Percentiles rank a stretch among this genome's conserved stretches.
These are phyloP conservation scores for Dermatemys mawii DNA, from an alignment of 2,113 vertebrate species.

Conservation along the genomic window DNA sequence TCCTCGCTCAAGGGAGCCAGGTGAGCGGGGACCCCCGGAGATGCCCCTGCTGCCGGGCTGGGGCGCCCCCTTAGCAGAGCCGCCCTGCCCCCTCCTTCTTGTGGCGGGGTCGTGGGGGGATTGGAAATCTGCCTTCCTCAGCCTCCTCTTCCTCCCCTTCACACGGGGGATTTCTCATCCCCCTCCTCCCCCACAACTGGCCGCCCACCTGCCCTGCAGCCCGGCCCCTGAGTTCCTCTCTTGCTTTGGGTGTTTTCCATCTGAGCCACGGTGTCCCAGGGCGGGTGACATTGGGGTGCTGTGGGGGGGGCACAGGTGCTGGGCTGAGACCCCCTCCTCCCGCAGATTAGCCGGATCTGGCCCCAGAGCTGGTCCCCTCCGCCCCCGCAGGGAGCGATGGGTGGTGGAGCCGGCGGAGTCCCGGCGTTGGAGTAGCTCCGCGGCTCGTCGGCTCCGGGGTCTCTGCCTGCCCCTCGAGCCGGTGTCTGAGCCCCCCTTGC, in stretches of 20 bases:
- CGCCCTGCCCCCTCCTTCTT: no score
- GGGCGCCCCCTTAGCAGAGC: no score
- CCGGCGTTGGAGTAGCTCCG: no score
- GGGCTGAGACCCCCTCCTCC: not conserved
- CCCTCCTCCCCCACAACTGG: not conserved
- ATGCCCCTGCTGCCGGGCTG: not conserved
- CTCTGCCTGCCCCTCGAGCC: not conserved
- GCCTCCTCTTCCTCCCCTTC: not conserved
- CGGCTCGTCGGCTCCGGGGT: not conserved
- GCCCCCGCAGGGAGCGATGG: no score
- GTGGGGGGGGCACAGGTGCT: not conserved
- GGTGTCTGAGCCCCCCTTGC: not conserved
- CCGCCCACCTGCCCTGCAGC: fast-evolving
- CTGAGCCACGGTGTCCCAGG: not conserved
- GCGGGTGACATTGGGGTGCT: no score
- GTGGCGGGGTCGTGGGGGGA: not conserved
- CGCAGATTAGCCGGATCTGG: not conserved
- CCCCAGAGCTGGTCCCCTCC: no score
- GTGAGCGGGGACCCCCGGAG: conserved; percentile 62
- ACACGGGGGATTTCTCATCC: no score
- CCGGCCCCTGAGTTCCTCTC: not conserved
- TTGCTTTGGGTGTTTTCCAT: not conserved
- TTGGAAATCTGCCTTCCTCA: not conserved
- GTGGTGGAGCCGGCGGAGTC: no score
- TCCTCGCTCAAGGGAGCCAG: conserved; percentile 91